Conservation (phyloP, 1,140 invertebrate genomes). For the Drosophila takahashii region DNA sequence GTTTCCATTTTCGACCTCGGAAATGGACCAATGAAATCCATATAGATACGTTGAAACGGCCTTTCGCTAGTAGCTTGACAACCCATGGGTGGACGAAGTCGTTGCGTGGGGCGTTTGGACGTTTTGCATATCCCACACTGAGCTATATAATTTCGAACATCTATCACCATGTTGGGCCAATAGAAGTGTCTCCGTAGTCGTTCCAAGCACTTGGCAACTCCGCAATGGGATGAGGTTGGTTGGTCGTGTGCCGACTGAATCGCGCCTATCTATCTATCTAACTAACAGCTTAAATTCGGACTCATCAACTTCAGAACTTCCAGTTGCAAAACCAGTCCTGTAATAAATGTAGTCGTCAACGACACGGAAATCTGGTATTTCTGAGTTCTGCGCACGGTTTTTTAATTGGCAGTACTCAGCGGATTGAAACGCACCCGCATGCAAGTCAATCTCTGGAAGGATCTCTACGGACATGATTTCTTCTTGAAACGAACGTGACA, state of each 20-base stretch:
- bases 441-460: too few relatives aligned
- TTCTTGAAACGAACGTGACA: too few relatives aligned
- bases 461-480: too few relatives aligned
- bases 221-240: constrained; percentile 1
- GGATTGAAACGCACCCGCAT: too few relatives aligned
- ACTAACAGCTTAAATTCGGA: background rate
- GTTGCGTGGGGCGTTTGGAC: constrained; percentile 7
- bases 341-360: background rate
- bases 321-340: background rate
- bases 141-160: constrained; percentile 2
- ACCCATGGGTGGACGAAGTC: constrained; percentile 3
- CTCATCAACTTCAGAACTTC: background rate
- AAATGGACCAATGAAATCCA: constrained; percentile 25
- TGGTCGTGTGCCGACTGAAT: constrained; percentile 5
- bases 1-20: constrained; percentile 2
- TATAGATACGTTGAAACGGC: constrained; percentile 9
- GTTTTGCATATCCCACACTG: constrained; percentile 14
- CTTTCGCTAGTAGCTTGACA: background rate
- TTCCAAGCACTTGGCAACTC: background rate
- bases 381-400: too few relatives aligned
- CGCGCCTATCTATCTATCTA: background rate
- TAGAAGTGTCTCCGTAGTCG: constrained; percentile 10
- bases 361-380: background rate
- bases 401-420: too few relatives aligned
- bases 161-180: constrained; percentile 10